These are phyloP conservation scores for Tympanuchus pallidicinctus DNA, from an alignment of 2,113 vertebrate species.

Conservation along the genomic window DNA sequence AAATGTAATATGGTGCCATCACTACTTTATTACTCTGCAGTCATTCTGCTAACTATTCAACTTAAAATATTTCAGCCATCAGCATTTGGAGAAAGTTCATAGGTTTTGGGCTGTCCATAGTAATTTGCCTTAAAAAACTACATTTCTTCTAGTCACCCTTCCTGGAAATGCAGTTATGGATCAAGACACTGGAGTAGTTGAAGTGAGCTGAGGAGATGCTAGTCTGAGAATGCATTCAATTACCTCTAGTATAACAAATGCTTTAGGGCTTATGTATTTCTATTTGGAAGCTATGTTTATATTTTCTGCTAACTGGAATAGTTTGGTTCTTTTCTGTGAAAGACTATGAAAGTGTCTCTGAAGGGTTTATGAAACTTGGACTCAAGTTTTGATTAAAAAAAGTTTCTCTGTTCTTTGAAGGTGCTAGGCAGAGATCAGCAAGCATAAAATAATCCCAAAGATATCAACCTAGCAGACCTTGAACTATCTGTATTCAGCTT, in stretches of 20 bases:
- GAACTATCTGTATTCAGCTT: neutral
- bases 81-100: constrained; percentile 1
- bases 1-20: constrained; percentile 20
- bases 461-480: neutral
- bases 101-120: neutral
- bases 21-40: constrained; percentile 38
- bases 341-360: neutral
- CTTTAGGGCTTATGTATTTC: neutral
- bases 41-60: neutral
- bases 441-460: neutral
- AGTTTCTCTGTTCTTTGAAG: neutral
- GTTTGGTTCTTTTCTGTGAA: neutral
- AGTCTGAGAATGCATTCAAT: neutral
- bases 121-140: neutral
- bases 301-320: neutral
- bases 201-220: neutral
- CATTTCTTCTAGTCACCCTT: neutral
- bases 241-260: neutral
- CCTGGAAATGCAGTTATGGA: neutral
- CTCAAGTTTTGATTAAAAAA: neutral
- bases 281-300: neutral
- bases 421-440: neutral
- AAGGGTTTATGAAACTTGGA: neutral
- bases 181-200: neutral
- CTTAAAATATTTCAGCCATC: constrained; percentile 23